These are phyloP conservation scores for Leucosticte australis DNA, from an alignment of 2,113 vertebrate genomes.

Conservation along the genomic window DNA sequence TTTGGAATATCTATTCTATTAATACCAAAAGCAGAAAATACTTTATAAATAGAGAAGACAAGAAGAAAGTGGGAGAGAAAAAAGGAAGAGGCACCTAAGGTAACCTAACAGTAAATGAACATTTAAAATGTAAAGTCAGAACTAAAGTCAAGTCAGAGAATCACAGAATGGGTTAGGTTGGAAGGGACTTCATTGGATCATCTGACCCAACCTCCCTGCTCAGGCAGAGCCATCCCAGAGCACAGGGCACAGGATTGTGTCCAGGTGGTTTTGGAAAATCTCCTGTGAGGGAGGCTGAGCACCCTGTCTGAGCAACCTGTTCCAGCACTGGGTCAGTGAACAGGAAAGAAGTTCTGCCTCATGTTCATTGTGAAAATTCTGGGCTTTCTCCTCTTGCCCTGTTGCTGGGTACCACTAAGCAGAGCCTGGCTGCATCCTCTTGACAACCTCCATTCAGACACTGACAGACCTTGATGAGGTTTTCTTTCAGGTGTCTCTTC, in stretches of 20 bases:
- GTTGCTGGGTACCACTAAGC: background rate
- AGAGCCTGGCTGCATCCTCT: background rate
- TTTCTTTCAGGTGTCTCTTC: background rate
- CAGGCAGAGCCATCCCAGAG: background rate
- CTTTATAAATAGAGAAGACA: background rate
- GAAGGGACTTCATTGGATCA: background rate
- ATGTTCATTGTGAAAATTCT: background rate
- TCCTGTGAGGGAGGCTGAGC: background rate
- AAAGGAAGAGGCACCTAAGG: background rate
- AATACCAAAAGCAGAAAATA: background rate
- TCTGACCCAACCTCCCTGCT: background rate
- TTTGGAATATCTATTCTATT: background rate
- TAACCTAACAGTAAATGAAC: background rate
- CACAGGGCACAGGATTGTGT: background rate
- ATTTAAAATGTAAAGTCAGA: background rate
- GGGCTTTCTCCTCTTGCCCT: background rate
- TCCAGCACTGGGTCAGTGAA: background rate
- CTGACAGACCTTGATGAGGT: background rate
- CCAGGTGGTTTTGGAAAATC: background rate
- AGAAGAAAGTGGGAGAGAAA: background rate
- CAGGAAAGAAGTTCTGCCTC: background rate
- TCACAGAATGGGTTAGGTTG: no score
- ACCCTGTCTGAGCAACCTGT: accelerated
- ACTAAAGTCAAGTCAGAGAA: background rate
- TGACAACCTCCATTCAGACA: background rate